Percentiles rank a stretch among this genome's conserved stretches.
Conservation (phyloP, 2,113 vertebrate genomes). For the Genyomyrus donnyi region DNA sequence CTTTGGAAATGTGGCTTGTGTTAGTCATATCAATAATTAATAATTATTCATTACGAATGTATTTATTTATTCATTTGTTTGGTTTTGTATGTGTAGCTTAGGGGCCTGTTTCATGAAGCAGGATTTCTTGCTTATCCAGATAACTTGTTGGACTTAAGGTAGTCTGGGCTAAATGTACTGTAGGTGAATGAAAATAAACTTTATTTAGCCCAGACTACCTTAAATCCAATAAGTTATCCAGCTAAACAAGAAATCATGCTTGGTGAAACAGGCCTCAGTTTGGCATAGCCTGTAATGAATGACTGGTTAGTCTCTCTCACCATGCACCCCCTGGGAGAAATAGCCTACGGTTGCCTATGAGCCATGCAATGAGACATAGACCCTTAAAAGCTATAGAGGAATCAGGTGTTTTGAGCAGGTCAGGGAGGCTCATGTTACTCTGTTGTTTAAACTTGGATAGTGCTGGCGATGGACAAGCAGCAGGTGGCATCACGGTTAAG, state of each 20-base stretch:
- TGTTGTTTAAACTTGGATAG: neutral
- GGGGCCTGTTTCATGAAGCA: too few relatives aligned
- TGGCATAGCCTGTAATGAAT: neutral
- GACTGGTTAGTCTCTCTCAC: neutral
- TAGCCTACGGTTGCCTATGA: neutral
- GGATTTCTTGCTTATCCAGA: too few relatives aligned
- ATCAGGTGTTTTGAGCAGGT: neutral
- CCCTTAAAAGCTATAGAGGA: neutral
- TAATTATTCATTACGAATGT: neutral
- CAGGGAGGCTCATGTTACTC: neutral
- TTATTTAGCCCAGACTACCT: too few relatives aligned
- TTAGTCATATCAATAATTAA: neutral
- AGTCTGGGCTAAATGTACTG: too few relatives aligned
- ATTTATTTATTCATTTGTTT: neutral
- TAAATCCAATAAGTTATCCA: too few relatives aligned
- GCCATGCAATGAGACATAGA: neutral
- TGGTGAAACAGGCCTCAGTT: too few relatives aligned
- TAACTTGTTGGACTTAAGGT: too few relatives aligned
- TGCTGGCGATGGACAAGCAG: neutral
- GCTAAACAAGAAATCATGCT: too few relatives aligned
- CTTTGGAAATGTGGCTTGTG: neutral
- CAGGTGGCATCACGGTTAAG: neutral
- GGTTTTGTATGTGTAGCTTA: neutral
- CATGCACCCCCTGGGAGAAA: neutral
- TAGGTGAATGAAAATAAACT: too few relatives aligned